Base-by-base conservation (phyloP, 2,888 invertebrate species). In the Tachina fera region DNA sequence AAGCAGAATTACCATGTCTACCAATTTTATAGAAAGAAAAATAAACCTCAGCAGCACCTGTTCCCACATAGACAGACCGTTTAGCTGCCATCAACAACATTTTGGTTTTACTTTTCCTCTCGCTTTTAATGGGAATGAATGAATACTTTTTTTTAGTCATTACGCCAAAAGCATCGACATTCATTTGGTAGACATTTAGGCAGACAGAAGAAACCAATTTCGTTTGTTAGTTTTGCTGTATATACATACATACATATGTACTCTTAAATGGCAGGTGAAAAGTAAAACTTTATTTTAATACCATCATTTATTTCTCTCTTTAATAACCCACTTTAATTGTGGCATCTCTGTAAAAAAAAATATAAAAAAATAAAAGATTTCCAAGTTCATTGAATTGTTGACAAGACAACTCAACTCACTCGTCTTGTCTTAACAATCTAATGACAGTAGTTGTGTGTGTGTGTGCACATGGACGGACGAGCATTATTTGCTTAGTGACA, bases 311-410 rank as follows among this genome's bases (percentile, higher is more conserved):
- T 53, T 68, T 83, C 74, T 68, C 60, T 80, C 45, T 71, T 71
- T 83, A 65, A 72, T 75, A 75, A 82, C 82, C 85, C 79, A 86
- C 78, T 82, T 84, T 77, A 74, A 77, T 68, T 61, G 84, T 77
- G 77, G 68, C 77, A 77, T 81, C 67, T 77, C 56, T 56, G 41
- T 31, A 68, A 49, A 22, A 45, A 8, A 43, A 51, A 53, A 39
- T 49, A 58, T 4, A 47, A 39, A 16, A 9, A 22, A 19, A 70
- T 22, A 56, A 39, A 45, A 31, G 58, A 71, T 19, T 31, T 70
- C 65, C 84, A 84, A 74, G 81, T 81, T 74, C 81, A 85, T 85
- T 67, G 80, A 81, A 77, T 77, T 80, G 65, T 72, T 84, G 80
- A 76, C 84, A 75, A 74, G 67, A 68, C 81, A 47, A 81, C 63